phyloP scores from a whole-genome alignment of 2,113 vertebrate species.

The Gnathonemus echidnorhynchus region DNA sequence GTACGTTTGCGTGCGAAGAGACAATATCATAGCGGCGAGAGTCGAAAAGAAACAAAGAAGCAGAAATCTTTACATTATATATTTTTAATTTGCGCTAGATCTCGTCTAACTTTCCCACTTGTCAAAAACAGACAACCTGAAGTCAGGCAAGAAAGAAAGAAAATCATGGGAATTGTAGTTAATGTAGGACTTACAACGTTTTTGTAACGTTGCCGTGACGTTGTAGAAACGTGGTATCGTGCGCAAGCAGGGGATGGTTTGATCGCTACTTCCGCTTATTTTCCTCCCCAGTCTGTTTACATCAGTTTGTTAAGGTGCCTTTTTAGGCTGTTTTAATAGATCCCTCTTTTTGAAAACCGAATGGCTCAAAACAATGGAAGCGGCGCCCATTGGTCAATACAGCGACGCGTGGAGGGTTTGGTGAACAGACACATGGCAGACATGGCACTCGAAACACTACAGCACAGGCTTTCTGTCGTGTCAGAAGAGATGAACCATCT shows the following conservation, averaged over 20 bases:
- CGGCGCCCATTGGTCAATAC: conserved; percentile 31
- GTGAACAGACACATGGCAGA: conserved; percentile 50
- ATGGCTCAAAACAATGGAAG: conserved; percentile 38
- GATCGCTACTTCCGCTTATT: conserved; percentile 40
- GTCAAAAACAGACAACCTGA: not conserved
- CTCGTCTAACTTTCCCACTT: not conserved
- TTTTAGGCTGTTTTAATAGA: conserved; percentile 3
- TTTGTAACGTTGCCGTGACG: conserved; percentile 46
- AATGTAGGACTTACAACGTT: conserved; percentile 29
- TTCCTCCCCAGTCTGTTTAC: conserved; percentile 9
- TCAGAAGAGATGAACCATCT: conserved; percentile 43
- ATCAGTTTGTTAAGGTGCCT: conserved; percentile 19
- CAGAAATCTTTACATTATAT: not conserved
- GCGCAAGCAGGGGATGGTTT: conserved; percentile 21
- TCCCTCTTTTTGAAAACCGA: not conserved
- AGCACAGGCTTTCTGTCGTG: conserved; percentile 38
- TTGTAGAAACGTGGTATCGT: conserved; percentile 43
- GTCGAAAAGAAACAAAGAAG: not conserved
- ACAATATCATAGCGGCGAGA: not conserved
- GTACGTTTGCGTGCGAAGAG: not conserved
- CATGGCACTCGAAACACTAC: conserved; percentile 43
- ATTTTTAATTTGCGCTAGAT: not conserved
- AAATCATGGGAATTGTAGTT: conserved; percentile 45
- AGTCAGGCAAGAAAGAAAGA: not conserved
- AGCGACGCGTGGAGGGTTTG: conserved; percentile 39